Conservation (phyloP, 2,888 invertebrate species). For the Plagodis pulveraria region DNA sequence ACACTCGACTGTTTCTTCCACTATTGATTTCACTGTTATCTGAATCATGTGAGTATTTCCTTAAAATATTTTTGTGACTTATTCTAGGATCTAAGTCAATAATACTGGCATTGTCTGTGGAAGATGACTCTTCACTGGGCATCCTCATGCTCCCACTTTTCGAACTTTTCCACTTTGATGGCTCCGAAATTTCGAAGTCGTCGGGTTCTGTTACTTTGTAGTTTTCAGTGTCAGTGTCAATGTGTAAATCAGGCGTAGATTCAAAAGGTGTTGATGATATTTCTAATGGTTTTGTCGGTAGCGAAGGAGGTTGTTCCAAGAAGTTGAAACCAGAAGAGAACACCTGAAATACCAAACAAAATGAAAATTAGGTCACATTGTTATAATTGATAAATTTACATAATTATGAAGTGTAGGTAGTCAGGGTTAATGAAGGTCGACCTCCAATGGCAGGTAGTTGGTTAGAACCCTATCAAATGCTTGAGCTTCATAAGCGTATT, state of each 20-base stretch:
- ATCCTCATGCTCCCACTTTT: conserved; percentile 88
- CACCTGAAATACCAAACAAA: conserved; percentile 60
- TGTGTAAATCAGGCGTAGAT: conserved; percentile 56
- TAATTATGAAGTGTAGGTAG: too few relatives aligned
- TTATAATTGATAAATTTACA: too few relatives aligned
- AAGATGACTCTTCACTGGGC: conserved; percentile 84
- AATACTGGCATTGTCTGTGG: conserved; percentile 76
- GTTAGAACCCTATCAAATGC: too few relatives aligned
- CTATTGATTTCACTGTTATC: conserved; percentile 63
- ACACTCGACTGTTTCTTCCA: conserved; percentile 56
- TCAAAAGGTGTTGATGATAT: conserved; percentile 76
- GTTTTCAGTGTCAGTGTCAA: conserved; percentile 59
- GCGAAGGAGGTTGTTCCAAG: conserved; percentile 59
- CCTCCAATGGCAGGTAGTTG: too few relatives aligned
- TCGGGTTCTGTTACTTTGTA: conserved; percentile 84
- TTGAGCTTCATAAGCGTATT: too few relatives aligned
- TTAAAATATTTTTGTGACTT: conserved; percentile 54
- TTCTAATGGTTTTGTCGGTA: conserved; percentile 68
- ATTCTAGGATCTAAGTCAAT: conserved; percentile 70
- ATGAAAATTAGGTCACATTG: too few relatives aligned
- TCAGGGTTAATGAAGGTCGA: too few relatives aligned
- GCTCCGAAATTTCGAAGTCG: conserved; percentile 82
- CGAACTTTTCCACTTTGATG: conserved; percentile 88
- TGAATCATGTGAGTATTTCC: conserved; percentile 70
- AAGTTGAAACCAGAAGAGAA: conserved; percentile 75